These are phyloP conservation scores for Torymus tubicola DNA, from an alignment of 2,888 invertebrate genomes.

Conservation along the genomic window DNA sequence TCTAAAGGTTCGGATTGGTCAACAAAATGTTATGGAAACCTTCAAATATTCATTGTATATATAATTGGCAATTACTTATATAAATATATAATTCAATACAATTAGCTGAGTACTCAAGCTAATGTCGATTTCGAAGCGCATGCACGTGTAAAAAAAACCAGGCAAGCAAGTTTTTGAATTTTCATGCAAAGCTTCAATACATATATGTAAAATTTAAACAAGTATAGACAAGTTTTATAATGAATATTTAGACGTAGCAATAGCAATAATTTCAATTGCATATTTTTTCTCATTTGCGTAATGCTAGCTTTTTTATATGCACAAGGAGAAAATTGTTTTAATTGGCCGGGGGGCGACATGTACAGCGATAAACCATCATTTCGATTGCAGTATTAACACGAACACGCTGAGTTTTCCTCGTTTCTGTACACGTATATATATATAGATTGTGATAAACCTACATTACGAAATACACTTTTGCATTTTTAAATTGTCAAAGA, in stretches of 20 bases:
- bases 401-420: background rate
- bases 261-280: slow-evolving; percentile 6
- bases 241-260: background rate
- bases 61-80: background rate
- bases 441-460: too few relatives aligned
- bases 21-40: too few relatives aligned
- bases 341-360: background rate
- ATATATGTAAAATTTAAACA: too few relatives aligned
- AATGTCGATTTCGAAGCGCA: background rate
- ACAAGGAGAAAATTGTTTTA: background rate
- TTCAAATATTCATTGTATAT: too few relatives aligned
- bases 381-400: background rate
- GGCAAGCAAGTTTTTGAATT: too few relatives aligned
- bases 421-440: too few relatives aligned
- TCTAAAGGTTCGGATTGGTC: background rate
- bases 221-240: too few relatives aligned
- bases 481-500: too few relatives aligned
- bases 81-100: background rate
- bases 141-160: background rate
- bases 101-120: background rate
- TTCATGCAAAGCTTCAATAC: too few relatives aligned
- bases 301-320: background rate
- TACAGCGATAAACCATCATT: slow-evolving; percentile 12
- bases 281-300: slow-evolving; percentile 28
- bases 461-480: too few relatives aligned